Evolutionary conservation across 2,113 vertebrate genomes (phyloP).

Genomic region (Ceratotherium simum): DNA sequence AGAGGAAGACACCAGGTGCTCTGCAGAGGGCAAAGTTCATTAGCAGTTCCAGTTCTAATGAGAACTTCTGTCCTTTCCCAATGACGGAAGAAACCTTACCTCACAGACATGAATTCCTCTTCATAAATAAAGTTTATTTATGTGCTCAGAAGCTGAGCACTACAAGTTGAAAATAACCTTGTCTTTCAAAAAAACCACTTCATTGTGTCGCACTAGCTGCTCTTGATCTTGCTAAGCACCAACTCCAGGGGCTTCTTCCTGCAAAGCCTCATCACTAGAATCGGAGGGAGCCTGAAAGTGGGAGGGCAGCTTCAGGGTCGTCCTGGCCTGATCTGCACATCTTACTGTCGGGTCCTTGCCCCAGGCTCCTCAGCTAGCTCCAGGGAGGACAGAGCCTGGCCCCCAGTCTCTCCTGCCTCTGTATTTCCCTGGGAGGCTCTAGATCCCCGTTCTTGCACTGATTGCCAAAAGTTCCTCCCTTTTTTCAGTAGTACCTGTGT

Average conservation of each 20-base stretch:
- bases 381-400: neutral
- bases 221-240: neutral
- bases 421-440: neutral
- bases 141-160: neutral
- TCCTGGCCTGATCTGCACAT: neutral
- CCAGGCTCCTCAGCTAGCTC: neutral
- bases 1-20: neutral
- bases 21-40: neutral
- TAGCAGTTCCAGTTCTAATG: neutral
- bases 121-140: neutral
- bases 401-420: neutral
- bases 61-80: neutral
- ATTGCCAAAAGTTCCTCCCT: neutral
- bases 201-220: fast-evolving
- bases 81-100: neutral
- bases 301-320: neutral
- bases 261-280: neutral
- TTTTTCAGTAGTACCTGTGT: neutral
- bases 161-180: neutral
- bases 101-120: neutral
- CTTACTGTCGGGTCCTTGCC: neutral
- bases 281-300: fast-evolving
- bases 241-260: neutral
- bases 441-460: neutral
- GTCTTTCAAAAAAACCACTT: neutral